phyloP scores from a whole-genome alignment of 2,797 vertebrate genomes.

The Crenichthys baileyi region DNA sequence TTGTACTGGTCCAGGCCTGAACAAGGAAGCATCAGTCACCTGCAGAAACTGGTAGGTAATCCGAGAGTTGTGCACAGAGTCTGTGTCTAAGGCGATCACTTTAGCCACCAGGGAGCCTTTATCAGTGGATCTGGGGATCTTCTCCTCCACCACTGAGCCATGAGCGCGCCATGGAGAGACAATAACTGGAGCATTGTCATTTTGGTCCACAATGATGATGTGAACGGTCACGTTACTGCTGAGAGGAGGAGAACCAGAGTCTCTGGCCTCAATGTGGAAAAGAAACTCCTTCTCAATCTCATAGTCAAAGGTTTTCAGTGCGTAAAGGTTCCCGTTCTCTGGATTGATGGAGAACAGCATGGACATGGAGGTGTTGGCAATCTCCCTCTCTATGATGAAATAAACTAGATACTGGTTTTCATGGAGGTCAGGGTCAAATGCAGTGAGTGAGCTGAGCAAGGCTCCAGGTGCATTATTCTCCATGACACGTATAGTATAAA shows the following conservation, averaged over 20 bases:
- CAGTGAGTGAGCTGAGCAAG: slow-evolving; percentile 65
- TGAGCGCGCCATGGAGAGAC: slow-evolving; percentile 61
- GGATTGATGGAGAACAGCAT: slow-evolving; percentile 68
- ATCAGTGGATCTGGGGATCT: slow-evolving; percentile 61
- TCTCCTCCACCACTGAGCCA: slow-evolving; percentile 65
- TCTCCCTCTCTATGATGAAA: slow-evolving; percentile 16
- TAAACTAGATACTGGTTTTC: slow-evolving; percentile 66
- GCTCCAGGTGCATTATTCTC: slow-evolving; percentile 77
- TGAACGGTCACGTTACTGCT: slow-evolving; percentile 47
- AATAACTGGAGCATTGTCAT: slow-evolving; percentile 70
- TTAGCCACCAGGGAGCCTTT: slow-evolving; percentile 61
- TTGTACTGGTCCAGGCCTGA: slow-evolving; percentile 79
- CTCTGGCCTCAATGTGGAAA: slow-evolving; percentile 72
- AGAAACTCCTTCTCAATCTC: slow-evolving; percentile 70
- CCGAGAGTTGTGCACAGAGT: slow-evolving; percentile 66
- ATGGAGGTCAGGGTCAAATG: slow-evolving; percentile 56
- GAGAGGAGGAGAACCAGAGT: slow-evolving; percentile 68
- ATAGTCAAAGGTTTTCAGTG: slow-evolving; percentile 72
- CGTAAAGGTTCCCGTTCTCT: slow-evolving; percentile 69
- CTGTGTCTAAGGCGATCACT: slow-evolving; percentile 59
- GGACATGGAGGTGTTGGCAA: slow-evolving; percentile 48
- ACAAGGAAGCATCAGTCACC: slow-evolving; percentile 72
- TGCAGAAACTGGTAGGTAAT: slow-evolving; percentile 74
- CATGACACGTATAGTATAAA: slow-evolving; percentile 72
- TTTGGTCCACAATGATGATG: slow-evolving; percentile 58